Conservation (phyloP, 2,797 vertebrate genomes). For the Cyclura pinguis region DNA sequence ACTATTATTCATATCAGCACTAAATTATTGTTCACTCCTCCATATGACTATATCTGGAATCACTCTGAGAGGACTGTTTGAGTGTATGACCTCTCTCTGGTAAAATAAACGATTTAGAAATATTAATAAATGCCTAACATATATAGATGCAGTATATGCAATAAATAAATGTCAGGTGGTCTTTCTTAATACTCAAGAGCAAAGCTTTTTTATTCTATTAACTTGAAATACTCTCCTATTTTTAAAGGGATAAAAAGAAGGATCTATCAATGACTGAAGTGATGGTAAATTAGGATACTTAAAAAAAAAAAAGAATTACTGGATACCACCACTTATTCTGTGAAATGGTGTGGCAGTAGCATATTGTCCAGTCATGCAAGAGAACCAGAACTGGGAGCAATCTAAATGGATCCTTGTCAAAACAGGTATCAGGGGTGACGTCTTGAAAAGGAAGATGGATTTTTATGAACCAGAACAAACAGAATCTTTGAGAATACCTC, state of each 20-base stretch:
- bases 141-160: background rate
- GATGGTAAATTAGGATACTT: conserved; percentile 34
- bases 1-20: background rate
- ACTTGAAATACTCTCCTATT: background rate
- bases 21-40: background rate
- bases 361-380: background rate
- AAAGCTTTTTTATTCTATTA: background rate
- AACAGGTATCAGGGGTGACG: conserved; percentile 5
- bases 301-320: conserved; percentile 7
- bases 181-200: conserved; percentile 23
- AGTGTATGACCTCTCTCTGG: background rate
- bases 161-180: conserved; percentile 1
- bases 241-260: background rate
- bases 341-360: background rate
- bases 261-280: conserved; percentile 15
- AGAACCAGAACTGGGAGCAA: conserved; percentile 1
- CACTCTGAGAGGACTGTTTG: background rate
- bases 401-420: background rate
- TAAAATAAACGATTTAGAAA: background rate
- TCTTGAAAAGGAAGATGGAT: conserved; percentile 27
- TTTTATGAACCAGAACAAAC: conserved; percentile 15
- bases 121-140: background rate
- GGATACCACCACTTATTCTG: background rate
- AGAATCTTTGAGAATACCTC: conserved; percentile 2
- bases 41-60: background rate